phyloP scores from a whole-genome alignment of 2,888 invertebrate genomes.

The Pollenia labialis region DNA sequence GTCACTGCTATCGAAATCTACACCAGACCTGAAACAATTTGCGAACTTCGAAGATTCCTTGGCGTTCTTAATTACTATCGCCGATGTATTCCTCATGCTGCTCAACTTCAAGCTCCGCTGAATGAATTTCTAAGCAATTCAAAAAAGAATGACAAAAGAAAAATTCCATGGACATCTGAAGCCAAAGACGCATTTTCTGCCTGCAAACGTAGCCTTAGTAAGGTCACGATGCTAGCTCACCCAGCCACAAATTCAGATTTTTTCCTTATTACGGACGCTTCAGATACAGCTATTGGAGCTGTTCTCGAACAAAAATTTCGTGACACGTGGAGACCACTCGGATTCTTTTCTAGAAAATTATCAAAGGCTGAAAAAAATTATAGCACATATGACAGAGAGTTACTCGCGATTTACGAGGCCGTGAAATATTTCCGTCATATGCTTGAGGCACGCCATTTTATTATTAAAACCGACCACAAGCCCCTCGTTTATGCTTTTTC shows the following conservation, averaged over 20 bases:
- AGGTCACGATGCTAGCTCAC: neutral
- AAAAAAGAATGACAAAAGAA: neutral
- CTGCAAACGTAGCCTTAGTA: conserved; percentile 4
- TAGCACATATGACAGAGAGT: conserved; percentile 65
- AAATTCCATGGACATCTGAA: neutral
- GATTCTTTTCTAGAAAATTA: conserved; percentile 79
- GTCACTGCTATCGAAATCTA: conserved; percentile 9
- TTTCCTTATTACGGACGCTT: conserved; percentile 39
- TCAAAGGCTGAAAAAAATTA: conserved; percentile 52
- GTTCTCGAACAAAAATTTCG: conserved; percentile 65
- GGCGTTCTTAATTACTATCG: conserved; percentile 4
- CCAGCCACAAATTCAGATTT: conserved; percentile 37
- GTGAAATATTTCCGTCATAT: conserved; percentile 41
- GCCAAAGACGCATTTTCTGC: neutral
- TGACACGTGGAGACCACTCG: conserved; percentile 52
- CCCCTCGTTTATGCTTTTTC: conserved; percentile 65
- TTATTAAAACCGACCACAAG: conserved; percentile 73
- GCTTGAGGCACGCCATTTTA: conserved; percentile 60
- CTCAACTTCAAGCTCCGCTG: conserved; percentile 11
- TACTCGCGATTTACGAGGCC: conserved; percentile 65
- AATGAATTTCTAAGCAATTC: conserved; percentile 1
- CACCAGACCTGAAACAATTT: conserved; percentile 11
- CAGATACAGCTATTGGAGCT: conserved; percentile 63
- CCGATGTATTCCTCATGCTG: neutral
- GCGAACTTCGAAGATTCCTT: conserved; percentile 28